Percentiles rank a stretch among this genome's conserved stretches.
Conservation (phyloP, 2,888 invertebrate species). For the Netelia inedita region DNA sequence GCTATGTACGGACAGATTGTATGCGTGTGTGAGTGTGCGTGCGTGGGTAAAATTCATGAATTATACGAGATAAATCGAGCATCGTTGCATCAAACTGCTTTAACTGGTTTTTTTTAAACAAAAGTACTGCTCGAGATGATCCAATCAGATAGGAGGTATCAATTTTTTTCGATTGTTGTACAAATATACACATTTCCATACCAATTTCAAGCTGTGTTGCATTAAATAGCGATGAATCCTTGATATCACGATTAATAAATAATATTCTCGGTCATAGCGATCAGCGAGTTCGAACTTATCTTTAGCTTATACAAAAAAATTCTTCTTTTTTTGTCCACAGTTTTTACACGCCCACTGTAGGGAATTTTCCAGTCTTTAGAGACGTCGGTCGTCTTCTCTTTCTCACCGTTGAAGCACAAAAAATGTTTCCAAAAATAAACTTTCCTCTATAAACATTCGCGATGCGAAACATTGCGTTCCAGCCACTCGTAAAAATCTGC, state of each 20-base stretch:
- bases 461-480: background rate
- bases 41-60: background rate
- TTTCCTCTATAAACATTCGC: constrained; percentile 37
- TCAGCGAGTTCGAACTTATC: constrained; percentile 33
- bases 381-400: constrained; percentile 42
- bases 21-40: background rate
- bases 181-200: constrained; percentile 24
- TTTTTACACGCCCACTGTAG: background rate
- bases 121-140: background rate
- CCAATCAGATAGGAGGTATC: constrained; percentile 1
- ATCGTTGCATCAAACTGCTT: background rate
- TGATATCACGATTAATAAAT: constrained; percentile 8
- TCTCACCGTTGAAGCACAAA: constrained; percentile 1
- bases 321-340: background rate
- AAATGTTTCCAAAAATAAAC: constrained; percentile 58
- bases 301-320: constrained; percentile 7
- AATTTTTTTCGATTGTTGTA: constrained; percentile 45
- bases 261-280: background rate
- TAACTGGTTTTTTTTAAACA: background rate
- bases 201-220: constrained; percentile 11
- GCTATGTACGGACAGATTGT: background rate
- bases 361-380: constrained; percentile 49
- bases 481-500: constrained; percentile 17
- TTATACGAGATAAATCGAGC: background rate
- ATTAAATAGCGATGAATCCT: background rate